Base-by-base conservation (phyloP, 2,113 vertebrate species). In the Lepus americanus region DNA sequence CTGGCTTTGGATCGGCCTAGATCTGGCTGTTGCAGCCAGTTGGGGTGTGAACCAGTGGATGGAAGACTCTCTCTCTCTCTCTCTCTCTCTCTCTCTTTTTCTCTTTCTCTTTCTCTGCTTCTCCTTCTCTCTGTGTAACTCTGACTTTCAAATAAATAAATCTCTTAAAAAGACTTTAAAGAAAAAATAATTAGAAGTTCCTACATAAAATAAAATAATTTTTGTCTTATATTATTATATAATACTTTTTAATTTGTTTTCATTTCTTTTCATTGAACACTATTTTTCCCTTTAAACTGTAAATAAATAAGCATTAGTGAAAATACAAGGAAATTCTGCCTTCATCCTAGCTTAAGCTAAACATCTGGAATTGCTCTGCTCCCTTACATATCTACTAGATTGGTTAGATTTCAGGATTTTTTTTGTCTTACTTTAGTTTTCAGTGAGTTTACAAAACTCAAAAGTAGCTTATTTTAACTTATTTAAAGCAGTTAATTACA, bases 401-500 rank as follows among this genome's bases (percentile, higher is more conserved):
- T 90, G 0, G 23, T 93, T 78, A 7, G 2, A 53, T 64, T 79
- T 96, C 51, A 59, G 44, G 44, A 2, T 2, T 10, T 49, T 61
- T 19, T 49, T 20, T 25, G 9, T 17, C 44, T 39, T 90, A 4
- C 73, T 59, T 72, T 70, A 87, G 29, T 5, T 89, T 87, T 76
- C 19, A 61, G 0, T 55, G 77, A 70, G 9, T 94, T 90, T 90
- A 73, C 8, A 66, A 74, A 96, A 69, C 22, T 69, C 51, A 86
- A 51, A 89, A 14, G 55, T 59, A 59, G 55, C 14, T 59, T 59
- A 59, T 59, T 59, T 59, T 83, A 89, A 80, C 20, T 84, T 94
- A 61, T 29, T 90, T 90, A 85, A 95, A 90, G 63, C 67, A 78
- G 51, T 73, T 94, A 90, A 94, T 91, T 79, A 86, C 25, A 63